Percentiles rank a stretch among this genome's conserved stretches.
phyloP scores from a whole-genome alignment of 2,113 vertebrate genomes.

The Osmerus mordax region DNA sequence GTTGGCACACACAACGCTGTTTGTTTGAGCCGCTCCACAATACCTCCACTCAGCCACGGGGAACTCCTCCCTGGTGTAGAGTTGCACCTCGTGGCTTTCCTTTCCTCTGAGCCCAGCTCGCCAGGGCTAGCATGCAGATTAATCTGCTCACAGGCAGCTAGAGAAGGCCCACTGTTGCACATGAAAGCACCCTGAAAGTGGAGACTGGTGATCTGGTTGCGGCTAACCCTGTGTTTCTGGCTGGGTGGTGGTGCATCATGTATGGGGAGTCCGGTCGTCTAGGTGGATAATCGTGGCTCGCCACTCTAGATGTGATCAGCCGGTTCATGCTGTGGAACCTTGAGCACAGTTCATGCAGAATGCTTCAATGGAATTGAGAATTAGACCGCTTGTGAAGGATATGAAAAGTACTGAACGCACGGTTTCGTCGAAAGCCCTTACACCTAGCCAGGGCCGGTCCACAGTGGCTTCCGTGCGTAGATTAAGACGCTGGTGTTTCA shows the following conservation, averaged over 20 bases:
- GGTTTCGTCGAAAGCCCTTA: too few relatives aligned
- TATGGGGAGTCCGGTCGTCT: background rate
- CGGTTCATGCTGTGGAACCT: background rate
- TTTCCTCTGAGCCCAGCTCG: constrained; percentile 7
- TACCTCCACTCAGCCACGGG: constrained; percentile 48
- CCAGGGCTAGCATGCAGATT: constrained; percentile 16
- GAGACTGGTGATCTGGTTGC: constrained; percentile 42
- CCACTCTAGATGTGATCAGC: background rate
- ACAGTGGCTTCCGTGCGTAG: too few relatives aligned
- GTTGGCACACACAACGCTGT: constrained; percentile 49
- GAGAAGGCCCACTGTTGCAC: constrained; percentile 43
- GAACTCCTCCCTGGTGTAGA: constrained; percentile 41
- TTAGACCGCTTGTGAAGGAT: too few relatives aligned
- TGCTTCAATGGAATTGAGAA: background rate
- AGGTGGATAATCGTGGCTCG: background rate
- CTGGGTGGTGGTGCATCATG: background rate
- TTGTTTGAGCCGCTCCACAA: constrained; percentile 48
- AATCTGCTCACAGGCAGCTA: constrained; percentile 42
- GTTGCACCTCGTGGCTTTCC: constrained; percentile 46
- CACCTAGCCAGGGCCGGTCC: too few relatives aligned
- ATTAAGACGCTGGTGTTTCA: too few relatives aligned
- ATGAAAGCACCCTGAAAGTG: constrained; percentile 51
- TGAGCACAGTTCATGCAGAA: background rate
- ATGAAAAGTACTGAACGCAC: too few relatives aligned
- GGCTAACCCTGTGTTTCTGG: constrained; percentile 35